Percentiles rank a stretch among this genome's conserved stretches.
phyloP scores from a whole-genome alignment of 1,140 invertebrate species.

The Drosophila biarmipes region DNA sequence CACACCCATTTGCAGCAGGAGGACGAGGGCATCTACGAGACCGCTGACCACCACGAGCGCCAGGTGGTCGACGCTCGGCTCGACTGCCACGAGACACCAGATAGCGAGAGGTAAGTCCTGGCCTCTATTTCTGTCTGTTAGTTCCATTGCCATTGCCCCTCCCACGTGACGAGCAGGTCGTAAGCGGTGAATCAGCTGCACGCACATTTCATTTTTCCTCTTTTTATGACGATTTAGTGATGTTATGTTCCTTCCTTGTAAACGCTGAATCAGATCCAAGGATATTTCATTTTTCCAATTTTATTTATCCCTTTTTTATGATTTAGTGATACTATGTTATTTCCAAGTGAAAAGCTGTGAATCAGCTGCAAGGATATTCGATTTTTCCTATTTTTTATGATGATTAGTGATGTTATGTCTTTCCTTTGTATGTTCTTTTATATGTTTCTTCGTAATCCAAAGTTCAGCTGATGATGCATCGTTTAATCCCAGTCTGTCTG shows the following conservation, averaged over 20 bases:
- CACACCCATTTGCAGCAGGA: conserved; percentile 87
- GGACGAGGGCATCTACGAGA: conserved; percentile 94
- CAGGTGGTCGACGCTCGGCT: conserved; percentile 85
- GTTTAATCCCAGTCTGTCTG: neutral
- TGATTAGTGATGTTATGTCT: no score
- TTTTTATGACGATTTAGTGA: neutral
- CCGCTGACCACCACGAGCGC: conserved; percentile 90
- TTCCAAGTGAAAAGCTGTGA: no score
- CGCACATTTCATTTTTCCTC: neutral
- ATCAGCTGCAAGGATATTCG: no score
- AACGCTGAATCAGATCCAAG: no score
- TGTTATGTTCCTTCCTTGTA: no score
- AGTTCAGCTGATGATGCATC: neutral
- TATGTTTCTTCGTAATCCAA: no score
- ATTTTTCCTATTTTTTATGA: no score
- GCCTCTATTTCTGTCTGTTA: neutral
- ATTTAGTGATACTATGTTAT: no score
- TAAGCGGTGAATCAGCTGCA: neutral
- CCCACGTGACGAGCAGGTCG: neutral
- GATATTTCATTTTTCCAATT: no score
- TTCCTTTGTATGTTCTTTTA: no score
- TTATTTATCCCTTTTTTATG: no score
- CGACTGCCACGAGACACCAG: conserved; percentile 90
- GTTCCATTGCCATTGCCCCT: neutral
- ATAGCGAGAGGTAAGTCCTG: conserved; percentile 91